Conservation (phyloP, 2,113 vertebrate species). For the Sceloporus tristichus region DNA sequence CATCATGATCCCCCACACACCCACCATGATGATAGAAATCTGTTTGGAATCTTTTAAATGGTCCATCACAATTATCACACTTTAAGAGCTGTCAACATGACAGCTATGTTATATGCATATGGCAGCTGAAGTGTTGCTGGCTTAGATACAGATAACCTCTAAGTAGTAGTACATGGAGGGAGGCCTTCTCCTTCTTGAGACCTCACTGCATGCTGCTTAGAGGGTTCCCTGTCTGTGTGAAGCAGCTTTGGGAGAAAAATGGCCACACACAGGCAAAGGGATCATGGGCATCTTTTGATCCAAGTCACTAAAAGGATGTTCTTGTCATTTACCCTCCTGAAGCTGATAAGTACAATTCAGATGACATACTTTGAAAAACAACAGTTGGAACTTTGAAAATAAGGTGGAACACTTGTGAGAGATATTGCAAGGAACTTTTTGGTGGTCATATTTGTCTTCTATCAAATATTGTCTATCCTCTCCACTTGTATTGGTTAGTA, state of each 20-base stretch:
- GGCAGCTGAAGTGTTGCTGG: not conserved
- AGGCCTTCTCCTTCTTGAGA: not conserved
- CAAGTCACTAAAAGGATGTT: not conserved
- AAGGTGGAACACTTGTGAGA: not conserved
- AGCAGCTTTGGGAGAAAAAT: not conserved
- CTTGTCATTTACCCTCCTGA: not conserved
- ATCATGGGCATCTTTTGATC: not conserved
- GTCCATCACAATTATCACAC: not conserved
- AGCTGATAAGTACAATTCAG: not conserved
- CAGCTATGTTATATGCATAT: not conserved
- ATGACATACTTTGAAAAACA: not conserved
- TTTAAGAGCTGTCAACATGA: not conserved
- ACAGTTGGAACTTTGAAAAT: not conserved
- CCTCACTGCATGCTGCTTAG: not conserved
- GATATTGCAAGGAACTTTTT: not conserved
- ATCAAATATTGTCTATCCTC: not conserved
- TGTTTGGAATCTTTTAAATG: not conserved
- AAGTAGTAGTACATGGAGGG: not conserved
- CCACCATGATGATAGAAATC: not conserved
- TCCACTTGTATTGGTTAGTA: not conserved
- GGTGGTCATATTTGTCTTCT: not conserved
- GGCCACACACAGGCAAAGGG: not conserved
- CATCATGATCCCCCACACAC: not conserved
- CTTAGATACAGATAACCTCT: not conserved
- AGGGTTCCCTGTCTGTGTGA: not conserved